Evolutionary conservation across 1,140 invertebrate species (phyloP).

Genomic region (Gonatopus flavifemur): DNA sequence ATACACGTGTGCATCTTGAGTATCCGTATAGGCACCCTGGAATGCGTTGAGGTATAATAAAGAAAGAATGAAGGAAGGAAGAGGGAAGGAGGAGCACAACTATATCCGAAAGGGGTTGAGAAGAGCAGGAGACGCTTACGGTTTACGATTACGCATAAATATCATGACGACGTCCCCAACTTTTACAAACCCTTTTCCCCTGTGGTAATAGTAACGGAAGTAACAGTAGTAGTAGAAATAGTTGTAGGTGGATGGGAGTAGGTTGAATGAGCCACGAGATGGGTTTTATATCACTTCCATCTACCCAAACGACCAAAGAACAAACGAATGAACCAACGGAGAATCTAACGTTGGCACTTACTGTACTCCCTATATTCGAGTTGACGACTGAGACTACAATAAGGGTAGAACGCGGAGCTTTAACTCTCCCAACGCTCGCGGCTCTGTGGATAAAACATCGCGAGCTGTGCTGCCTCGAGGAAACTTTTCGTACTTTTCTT

Average conservation of each 20-base stretch:
- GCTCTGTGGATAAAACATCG: conserved; percentile 43
- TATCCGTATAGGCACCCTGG: too few relatives aligned
- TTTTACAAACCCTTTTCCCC: conserved; percentile 41
- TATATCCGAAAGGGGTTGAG: conserved; percentile 27
- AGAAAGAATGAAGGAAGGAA: too few relatives aligned
- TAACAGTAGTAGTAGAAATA: not conserved
- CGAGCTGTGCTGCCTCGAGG: conserved; percentile 14
- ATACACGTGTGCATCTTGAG: too few relatives aligned
- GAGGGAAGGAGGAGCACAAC: too few relatives aligned
- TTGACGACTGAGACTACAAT: too few relatives aligned
- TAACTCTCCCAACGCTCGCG: conserved; percentile 41
- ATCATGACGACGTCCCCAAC: conserved; percentile 37
- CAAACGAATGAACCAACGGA: too few relatives aligned
- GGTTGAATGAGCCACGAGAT: conserved; percentile 38
- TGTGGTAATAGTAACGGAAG: too few relatives aligned
- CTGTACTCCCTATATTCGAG: too few relatives aligned
- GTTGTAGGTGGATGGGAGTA: conserved; percentile 6
- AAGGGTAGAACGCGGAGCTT: too few relatives aligned
- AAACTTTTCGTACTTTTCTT: conserved; percentile 36
- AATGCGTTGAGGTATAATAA: too few relatives aligned
- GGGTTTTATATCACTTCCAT: conserved; percentile 49
- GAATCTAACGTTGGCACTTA: conserved; percentile 37
- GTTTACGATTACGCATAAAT: conserved; percentile 44
- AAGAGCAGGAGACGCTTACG: conserved; percentile 36
- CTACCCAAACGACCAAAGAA: too few relatives aligned